phyloP scores from a whole-genome alignment of 2,888 invertebrate species.

The Toxonevra muliebris region DNA sequence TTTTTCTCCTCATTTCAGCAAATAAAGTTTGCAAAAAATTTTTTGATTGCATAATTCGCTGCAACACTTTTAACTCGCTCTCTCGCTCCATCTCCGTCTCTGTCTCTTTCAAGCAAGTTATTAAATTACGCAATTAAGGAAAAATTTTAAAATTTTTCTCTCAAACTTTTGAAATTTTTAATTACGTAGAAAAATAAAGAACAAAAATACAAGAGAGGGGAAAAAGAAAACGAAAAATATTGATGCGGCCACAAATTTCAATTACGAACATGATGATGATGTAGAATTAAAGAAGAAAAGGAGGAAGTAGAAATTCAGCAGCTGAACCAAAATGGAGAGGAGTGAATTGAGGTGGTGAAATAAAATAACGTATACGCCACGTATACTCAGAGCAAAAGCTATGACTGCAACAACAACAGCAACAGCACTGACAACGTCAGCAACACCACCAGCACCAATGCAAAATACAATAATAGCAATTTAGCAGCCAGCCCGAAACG shows the following conservation, averaged over 20 bases:
- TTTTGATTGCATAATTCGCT: too few species aligned
- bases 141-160: constrained; percentile 23
- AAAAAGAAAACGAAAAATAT: constrained; percentile 59
- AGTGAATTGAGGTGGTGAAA: background rate
- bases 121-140: constrained; percentile 21
- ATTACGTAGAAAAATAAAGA: constrained; percentile 50
- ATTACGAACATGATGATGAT: constrained; percentile 58
- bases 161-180: constrained; percentile 55
- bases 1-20: too few species aligned
- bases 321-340: background rate
- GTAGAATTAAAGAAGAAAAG: constrained; percentile 32
- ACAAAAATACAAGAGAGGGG: background rate
- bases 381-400: constrained; percentile 38
- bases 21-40: too few species aligned
- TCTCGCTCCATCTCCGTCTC: background rate
- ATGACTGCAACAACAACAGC: constrained; percentile 24
- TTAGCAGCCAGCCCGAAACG: background rate
- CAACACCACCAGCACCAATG: constrained; percentile 42
- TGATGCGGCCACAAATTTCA: constrained; percentile 62
- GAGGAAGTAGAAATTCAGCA: constrained; percentile 14
- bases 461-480: constrained; percentile 11
- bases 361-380: constrained; percentile 55
- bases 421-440: constrained; percentile 39
- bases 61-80: too few species aligned
- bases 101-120: constrained; percentile 6